These are phyloP conservation scores for Drosophila seguyi DNA, from an alignment of 1,140 invertebrate species.

Conservation along the genomic window DNA sequence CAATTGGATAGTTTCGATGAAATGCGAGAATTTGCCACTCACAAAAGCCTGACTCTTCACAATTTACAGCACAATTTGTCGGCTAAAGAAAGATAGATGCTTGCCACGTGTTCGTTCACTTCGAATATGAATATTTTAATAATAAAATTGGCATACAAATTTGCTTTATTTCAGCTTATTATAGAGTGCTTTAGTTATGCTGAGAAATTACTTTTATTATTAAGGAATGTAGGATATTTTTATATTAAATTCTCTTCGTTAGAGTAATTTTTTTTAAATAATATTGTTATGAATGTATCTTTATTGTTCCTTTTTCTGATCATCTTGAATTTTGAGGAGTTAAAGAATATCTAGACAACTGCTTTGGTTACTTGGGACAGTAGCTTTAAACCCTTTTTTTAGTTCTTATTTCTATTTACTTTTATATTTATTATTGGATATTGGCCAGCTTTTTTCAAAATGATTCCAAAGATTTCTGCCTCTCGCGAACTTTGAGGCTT, in stretches of 20 bases:
- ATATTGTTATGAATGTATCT: background rate
- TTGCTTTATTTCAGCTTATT: background rate
- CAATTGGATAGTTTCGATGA: conserved; percentile 14
- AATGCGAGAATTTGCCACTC: conserved; percentile 20
- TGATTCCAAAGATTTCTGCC: background rate
- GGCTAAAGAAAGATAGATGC: background rate
- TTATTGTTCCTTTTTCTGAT: too few relatives aligned
- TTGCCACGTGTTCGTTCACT: background rate
- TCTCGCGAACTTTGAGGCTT: conserved; percentile 11
- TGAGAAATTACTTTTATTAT: background rate
- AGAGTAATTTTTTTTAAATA: background rate
- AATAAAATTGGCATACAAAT: background rate
- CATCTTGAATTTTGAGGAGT: background rate
- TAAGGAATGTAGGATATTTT: background rate
- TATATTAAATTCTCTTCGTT: background rate
- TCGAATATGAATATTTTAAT: background rate
- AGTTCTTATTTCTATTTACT: too few relatives aligned
- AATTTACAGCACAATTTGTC: conserved; percentile 8
- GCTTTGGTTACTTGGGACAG: too few relatives aligned
- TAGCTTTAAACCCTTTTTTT: too few relatives aligned
- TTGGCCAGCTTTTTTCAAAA: background rate
- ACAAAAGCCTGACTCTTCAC: background rate
- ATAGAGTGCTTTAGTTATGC: background rate
- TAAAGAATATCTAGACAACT: too few relatives aligned
- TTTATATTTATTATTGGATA: too few relatives aligned